A percentile compares a stretch with the other conserved stretches of the same genome.
These are phyloP conservation scores for Drosophila truncata DNA, from an alignment of 1,140 invertebrate species.

Conservation along the genomic window DNA sequence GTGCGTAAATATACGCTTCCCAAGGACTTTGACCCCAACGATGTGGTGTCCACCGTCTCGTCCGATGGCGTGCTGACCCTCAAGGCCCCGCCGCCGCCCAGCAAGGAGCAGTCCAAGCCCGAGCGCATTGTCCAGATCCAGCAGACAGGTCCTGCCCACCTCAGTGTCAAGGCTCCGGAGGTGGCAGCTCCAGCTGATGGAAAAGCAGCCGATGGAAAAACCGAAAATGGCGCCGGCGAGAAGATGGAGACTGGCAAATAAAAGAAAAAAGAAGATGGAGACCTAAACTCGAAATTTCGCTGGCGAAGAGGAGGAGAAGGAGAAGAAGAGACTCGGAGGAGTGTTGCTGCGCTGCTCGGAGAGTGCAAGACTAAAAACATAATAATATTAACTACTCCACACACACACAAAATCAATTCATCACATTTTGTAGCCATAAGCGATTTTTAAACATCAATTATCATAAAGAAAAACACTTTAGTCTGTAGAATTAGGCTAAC, in stretches of 20 bases:
- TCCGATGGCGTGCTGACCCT: slow-evolving; percentile 91
- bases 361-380: slow-evolving; percentile 66
- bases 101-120: slow-evolving; percentile 81
- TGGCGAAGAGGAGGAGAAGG: slow-evolving; percentile 28
- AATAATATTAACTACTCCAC: slow-evolving; percentile 34
- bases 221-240: slow-evolving; percentile 65
- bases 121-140: slow-evolving; percentile 86
- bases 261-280: slow-evolving; percentile 2
- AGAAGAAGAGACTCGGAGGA: slow-evolving; percentile 20
- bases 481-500: slow-evolving; percentile 46
- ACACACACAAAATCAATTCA: slow-evolving; percentile 40
- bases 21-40: slow-evolving; percentile 88
- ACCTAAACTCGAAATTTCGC: slow-evolving; percentile 17
- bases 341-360: slow-evolving; percentile 59
- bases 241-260: slow-evolving; percentile 78
- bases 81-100: slow-evolving; percentile 87
- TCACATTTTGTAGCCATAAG: slow-evolving; percentile 58
- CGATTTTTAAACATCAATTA: slow-evolving; percentile 45
- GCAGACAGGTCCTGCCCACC: slow-evolving; percentile 85
- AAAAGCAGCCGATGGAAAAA: slow-evolving; percentile 49
- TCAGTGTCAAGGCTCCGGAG: slow-evolving; percentile 74
- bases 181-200: slow-evolving; percentile 15
- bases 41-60: slow-evolving; percentile 89
- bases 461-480: slow-evolving; percentile 38
- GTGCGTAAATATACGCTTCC: slow-evolving; percentile 90